Evolutionary conservation across 2,113 vertebrate genomes (phyloP), one percentile per base, ranked within the genome.

Genomic region (Ranitomeya imitator): DNA sequence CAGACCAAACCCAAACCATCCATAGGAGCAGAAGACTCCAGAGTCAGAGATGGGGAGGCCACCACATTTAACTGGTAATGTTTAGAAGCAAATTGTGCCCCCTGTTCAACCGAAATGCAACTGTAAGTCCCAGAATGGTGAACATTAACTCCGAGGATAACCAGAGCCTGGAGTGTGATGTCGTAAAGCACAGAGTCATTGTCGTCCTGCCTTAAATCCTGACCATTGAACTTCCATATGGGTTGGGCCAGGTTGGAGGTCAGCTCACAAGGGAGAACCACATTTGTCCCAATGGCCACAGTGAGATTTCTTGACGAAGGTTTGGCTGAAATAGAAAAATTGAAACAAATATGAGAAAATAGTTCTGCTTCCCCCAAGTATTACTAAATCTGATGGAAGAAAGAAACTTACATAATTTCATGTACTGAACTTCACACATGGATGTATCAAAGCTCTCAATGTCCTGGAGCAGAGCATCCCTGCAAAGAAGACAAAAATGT

Each of bases 191-290:
- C 91, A 21, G 93, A 93, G 0, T 89, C 86, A 37, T 13, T 92
- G 92, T 95, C 61, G 31, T 93, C 90, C 2, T 91, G 86, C 7
- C 92, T 91, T 76, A 99, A 91, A 59, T 97, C 97, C 0, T 92
- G 95, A 21, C 96, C 96, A 1, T 96, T 96, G 12, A 99, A 95
- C n/a, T 95, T 92, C 98, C 98, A 99, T 23, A 83, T 95, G 0
- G 97, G 96, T 16, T 92, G 95, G 0, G 98, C 98, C 84, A 99
- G 93, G 94, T 99, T 99, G 90, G 98, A 99, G 57, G 96, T 96
- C 81, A 98, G 93, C 26, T 95, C 96, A 92, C 98, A 99, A 0
- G 97, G 97, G 61, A 99, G 94, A 81, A 99, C 96, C 92, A 99
- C 95, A 91, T 98, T 97, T 0, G 97, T 97, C 3, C 97, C 97